Conservation (phyloP, 2,888 invertebrate genomes). For the Pycnomerus fuliginosus region DNA sequence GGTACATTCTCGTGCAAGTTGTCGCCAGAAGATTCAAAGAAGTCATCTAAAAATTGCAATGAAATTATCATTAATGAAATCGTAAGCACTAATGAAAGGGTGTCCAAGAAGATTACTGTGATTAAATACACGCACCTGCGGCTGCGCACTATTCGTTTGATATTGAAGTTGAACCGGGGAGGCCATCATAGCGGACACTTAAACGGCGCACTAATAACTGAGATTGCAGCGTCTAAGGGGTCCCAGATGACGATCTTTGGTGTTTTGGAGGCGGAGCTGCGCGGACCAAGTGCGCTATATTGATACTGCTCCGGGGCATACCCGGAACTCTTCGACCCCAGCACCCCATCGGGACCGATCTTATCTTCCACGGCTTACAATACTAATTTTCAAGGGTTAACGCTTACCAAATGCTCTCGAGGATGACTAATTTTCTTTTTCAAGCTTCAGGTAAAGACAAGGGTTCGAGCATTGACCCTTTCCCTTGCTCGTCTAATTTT, state of each 20-base stretch:
- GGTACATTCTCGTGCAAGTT: conserved; percentile 47
- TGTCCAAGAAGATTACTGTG: conserved; percentile 47
- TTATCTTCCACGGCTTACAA: too few species aligned
- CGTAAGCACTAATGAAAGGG: conserved; percentile 49
- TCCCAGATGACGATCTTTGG: conserved; percentile 48
- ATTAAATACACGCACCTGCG: conserved; percentile 52
- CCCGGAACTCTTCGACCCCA: too few species aligned
- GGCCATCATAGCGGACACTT: conserved; percentile 49
- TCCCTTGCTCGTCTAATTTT: too few species aligned
- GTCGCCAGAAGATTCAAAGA: conserved; percentile 48
- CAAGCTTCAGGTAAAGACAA: too few species aligned
- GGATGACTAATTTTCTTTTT: too few species aligned
- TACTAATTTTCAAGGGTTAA: too few species aligned
- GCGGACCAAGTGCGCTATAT: conserved; percentile 48
- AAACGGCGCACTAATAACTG: conserved; percentile 53
- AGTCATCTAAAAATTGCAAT: conserved; percentile 45
- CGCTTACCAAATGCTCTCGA: too few species aligned
- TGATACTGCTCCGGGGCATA: conserved; percentile 36
- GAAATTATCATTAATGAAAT: conserved; percentile 46
- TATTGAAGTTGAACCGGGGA: conserved; percentile 47
- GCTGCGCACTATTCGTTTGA: conserved; percentile 47
- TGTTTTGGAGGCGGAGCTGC: conserved; percentile 46
- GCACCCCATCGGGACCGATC: too few species aligned
- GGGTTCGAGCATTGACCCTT: too few species aligned
- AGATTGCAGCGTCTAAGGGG: conserved; percentile 44